These are phyloP conservation scores for Sphenodon punctatus DNA, from an alignment of 2,797 vertebrate species.

Conservation along the genomic window DNA sequence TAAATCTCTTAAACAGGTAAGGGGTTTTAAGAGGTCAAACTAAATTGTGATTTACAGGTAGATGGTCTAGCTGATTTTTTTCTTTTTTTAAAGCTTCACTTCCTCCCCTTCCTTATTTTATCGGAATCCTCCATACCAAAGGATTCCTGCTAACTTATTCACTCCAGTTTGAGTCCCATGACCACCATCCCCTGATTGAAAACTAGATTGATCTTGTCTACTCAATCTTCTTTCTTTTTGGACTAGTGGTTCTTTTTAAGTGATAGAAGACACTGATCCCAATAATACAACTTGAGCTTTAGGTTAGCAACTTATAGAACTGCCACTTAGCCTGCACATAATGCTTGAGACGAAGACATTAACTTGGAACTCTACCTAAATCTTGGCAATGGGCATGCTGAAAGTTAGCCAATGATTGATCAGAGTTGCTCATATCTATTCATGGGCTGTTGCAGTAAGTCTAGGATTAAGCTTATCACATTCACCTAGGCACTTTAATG, in stretches of 20 bases:
- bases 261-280: not conserved
- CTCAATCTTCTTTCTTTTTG: not conserved
- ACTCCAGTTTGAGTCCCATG: not conserved
- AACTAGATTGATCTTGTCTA: not conserved
- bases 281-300: not conserved
- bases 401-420: not conserved
- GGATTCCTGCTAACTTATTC: not conserved
- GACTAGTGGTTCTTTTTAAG: fast-evolving
- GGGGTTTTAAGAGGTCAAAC: slow-evolving; percentile 65
- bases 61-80: slow-evolving; percentile 47
- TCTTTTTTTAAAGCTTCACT: not conserved
- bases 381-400: fast-evolving
- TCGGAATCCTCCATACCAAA: not conserved
- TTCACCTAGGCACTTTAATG: not conserved
- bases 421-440: not conserved
- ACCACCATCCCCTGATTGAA: not conserved
- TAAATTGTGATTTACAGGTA: slow-evolving; percentile 61
- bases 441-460: not conserved
- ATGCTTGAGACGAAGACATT: not conserved
- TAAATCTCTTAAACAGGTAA: slow-evolving; percentile 79
- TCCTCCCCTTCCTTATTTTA: too few species aligned
- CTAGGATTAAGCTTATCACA: not conserved
- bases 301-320: not conserved
- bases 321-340: not conserved
- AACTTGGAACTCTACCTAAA: not conserved